Percentiles rank a stretch among this genome's conserved stretches.
These are phyloP conservation scores for Pedicia rivosa DNA, from an alignment of 2,888 invertebrate genomes.

Conservation along the genomic window DNA sequence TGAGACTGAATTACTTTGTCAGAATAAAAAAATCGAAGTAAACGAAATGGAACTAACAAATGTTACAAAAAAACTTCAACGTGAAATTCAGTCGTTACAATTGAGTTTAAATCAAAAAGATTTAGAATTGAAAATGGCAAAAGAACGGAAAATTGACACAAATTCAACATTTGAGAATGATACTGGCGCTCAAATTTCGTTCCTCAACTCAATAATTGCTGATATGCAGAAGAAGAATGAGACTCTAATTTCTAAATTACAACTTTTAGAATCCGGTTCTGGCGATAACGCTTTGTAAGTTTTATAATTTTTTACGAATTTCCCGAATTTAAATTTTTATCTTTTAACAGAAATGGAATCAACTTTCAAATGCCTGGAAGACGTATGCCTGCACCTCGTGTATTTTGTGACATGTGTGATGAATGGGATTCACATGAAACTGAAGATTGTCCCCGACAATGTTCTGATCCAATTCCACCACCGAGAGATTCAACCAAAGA, in stretches of 20 bases:
- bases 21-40: no score
- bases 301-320: constrained; percentile 12
- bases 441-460: constrained; percentile 88
- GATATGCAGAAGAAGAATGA: constrained; percentile 91
- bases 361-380: constrained; percentile 32
- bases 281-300: constrained; percentile 35
- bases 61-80: constrained; percentile 29
- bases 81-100: neutral
- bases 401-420: constrained; percentile 97
- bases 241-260: constrained; percentile 58
- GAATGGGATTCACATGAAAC: constrained; percentile 93
- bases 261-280: constrained; percentile 47
- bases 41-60: constrained; percentile 24
- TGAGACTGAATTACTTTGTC: no score
- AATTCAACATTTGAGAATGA: constrained; percentile 1
- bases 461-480: constrained; percentile 38
- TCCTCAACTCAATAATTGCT: constrained; percentile 91
- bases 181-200: constrained; percentile 52
- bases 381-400: constrained; percentile 47
- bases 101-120: constrained; percentile 3
- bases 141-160: neutral
- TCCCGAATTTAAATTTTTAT: neutral
- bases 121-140: neutral
- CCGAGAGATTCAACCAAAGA: constrained; percentile 18
- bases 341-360: constrained; percentile 35